phyloP scores from a whole-genome alignment of 2,797 vertebrate genomes.

The Scyliorhinus canicula region DNA sequence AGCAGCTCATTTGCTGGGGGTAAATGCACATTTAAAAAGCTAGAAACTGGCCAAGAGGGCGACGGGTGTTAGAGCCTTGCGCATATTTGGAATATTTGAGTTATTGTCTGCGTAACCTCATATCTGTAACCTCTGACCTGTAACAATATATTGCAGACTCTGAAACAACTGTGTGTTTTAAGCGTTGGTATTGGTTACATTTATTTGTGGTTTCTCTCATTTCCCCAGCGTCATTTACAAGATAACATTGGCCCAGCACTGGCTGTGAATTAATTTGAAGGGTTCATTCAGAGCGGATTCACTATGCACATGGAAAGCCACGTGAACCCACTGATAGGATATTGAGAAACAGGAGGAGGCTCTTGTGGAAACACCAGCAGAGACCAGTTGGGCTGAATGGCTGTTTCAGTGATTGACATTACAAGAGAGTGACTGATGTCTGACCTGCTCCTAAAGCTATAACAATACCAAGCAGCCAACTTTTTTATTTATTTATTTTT shows the following conservation, averaged over 20 bases:
- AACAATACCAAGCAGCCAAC: background rate
- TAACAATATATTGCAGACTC: background rate
- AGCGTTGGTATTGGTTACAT: background rate
- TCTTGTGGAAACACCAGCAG: background rate
- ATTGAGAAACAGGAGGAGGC: background rate
- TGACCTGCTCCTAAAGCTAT: background rate
- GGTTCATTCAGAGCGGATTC: background rate
- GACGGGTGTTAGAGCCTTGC: background rate
- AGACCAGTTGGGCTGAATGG: background rate
- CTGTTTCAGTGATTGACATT: background rate
- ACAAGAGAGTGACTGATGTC: background rate
- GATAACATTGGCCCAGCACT: background rate
- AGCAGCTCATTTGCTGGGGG: background rate
- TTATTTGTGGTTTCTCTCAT: background rate
- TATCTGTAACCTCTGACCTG: background rate
- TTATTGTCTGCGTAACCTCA: background rate
- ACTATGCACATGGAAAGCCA: background rate
- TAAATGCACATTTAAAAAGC: background rate
- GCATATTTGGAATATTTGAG: background rate
- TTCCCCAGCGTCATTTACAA: background rate
- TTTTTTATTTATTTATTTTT: too few species aligned
- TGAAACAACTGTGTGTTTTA: background rate
- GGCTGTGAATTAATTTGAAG: background rate
- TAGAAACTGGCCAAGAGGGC: background rate
- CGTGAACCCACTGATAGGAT: background rate